Base-by-base conservation (phyloP, 2,888 invertebrate species). In the Papilio protenor region DNA sequence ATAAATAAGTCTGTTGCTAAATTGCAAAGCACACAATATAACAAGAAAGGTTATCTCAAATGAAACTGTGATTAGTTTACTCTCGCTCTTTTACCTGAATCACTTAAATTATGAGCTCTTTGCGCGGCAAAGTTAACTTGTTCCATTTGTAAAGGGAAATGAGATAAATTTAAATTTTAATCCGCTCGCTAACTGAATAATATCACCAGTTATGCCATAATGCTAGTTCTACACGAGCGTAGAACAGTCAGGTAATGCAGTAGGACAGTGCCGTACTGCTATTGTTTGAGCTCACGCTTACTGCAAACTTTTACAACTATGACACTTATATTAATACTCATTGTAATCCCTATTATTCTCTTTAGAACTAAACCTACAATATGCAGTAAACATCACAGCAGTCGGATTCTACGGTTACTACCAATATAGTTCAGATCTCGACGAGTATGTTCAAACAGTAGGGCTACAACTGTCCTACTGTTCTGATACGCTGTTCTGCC, bases 101-200 rank as follows among this genome's bases (percentile, higher is more conserved):
- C 64, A 33, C 55, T 73, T 66, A 66, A 73, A 73, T 66, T 64
- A 73, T 64, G 66, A 77, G 73, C 64, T 66, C 52, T 64, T 52
- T 57, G 66, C 72, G 45, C 45, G 55, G 55, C 27, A 77, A 66
- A 73, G 45, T 52, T 73, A 73, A 77, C 77, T 73, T 73, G 73
- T 77, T 66, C 72, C 66, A 77, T 77, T 77, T 77, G 45, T 73
- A 73, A 57, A 57, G 21, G 66, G 66, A 66, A 77, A 77, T 77
- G 23, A 77, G 66, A 64, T 72, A 76, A 72, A 64, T 72, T 66
- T 73, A 77, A 73, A 77, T 73, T 77, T 73, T 55, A 69, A 72
- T 76, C 49, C 49, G 61, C 74, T 49, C 21, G 73, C 61, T 14
- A 27, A 47, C 61, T 12, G 74, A 61, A 74, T 61, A 74, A 64